These are phyloP conservation scores for Telmatherina bonti DNA, from an alignment of 2,797 vertebrate genomes.

Conservation along the genomic window DNA sequence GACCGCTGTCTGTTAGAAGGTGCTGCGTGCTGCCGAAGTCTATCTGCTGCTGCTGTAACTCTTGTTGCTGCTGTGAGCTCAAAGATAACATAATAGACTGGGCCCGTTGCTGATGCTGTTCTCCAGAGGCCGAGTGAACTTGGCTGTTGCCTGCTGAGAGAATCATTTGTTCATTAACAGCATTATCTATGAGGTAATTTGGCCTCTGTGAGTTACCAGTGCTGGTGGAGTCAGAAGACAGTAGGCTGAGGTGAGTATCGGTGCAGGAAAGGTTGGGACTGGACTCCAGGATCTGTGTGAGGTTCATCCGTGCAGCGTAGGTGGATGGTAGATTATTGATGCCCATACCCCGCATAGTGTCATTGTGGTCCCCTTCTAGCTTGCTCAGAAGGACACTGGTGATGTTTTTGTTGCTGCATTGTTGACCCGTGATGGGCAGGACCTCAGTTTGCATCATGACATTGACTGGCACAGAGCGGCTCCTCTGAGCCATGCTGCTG, in stretches of 20 bases:
- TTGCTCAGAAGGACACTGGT: constrained; percentile 93
- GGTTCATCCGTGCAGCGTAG: constrained; percentile 98
- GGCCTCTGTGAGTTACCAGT: constrained; percentile 90
- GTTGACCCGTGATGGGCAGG: constrained; percentile 84
- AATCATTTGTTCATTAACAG: constrained; percentile 87
- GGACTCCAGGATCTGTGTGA: constrained; percentile 97
- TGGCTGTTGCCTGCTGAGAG: constrained; percentile 87
- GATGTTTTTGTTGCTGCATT: constrained; percentile 89
- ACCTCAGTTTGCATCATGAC: constrained; percentile 99
- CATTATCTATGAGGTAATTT: constrained; percentile 92
- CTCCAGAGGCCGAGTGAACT: constrained; percentile 81
- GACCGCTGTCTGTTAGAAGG: constrained; percentile 87
- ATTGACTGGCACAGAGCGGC: constrained; percentile 95
- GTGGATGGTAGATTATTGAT: constrained; percentile 92
- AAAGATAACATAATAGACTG: constrained; percentile 58
- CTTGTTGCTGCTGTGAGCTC: constrained; percentile 60
- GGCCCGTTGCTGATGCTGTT: constrained; percentile 66
- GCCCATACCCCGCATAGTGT: constrained; percentile 90
- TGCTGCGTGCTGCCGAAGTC: constrained; percentile 92
- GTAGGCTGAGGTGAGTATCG: constrained; percentile 87
- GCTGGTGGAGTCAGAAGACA: constrained; percentile 83
- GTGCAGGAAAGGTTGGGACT: constrained; percentile 82
- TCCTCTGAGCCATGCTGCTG: constrained; percentile 94
- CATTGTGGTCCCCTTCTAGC: constrained; percentile 91
- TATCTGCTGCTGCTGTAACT: constrained; percentile 81